phyloP scores from a whole-genome alignment of 2,113 vertebrate genomes.

The Nibea albiflora region DNA sequence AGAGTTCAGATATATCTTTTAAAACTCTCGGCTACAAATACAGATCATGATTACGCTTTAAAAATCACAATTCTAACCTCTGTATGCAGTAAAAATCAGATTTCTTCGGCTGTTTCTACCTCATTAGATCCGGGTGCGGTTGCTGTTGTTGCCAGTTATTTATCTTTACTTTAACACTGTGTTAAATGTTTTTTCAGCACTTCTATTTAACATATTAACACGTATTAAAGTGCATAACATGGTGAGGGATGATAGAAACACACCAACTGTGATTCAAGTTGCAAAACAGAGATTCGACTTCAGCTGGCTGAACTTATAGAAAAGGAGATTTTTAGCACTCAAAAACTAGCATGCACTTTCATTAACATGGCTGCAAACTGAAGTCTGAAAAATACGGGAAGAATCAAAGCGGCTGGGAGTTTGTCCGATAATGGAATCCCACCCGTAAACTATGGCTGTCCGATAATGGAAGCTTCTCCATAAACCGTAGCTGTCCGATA shows the following conservation, averaged over 20 bases:
- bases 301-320: not conserved
- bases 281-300: not conserved
- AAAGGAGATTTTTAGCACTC: not conserved
- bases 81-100: not conserved
- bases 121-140: not conserved
- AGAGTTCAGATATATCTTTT: not conserved
- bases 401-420: rapidly evolving
- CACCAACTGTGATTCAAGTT: not conserved
- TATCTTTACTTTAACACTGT: not conserved
- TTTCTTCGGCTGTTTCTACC: not conserved
- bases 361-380: not conserved
- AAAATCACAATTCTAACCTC: not conserved
- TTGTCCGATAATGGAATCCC: conserved; percentile 37
- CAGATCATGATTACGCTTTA: not conserved
- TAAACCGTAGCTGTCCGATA: conserved; percentile 37
- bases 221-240: no score
- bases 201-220: not conserved
- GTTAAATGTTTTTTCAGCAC: not conserved
- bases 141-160: not conserved
- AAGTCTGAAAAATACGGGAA: not conserved
- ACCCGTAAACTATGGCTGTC: not conserved
- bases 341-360: not conserved
- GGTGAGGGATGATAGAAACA: not conserved
- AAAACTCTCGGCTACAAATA: not conserved
- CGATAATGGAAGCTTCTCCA: not conserved